A percentile compares a stretch with the other conserved stretches of the same genome.
Evolutionary conservation across 2,797 vertebrate species (phyloP).

Genomic region (Pogoniulus pusillus): DNA sequence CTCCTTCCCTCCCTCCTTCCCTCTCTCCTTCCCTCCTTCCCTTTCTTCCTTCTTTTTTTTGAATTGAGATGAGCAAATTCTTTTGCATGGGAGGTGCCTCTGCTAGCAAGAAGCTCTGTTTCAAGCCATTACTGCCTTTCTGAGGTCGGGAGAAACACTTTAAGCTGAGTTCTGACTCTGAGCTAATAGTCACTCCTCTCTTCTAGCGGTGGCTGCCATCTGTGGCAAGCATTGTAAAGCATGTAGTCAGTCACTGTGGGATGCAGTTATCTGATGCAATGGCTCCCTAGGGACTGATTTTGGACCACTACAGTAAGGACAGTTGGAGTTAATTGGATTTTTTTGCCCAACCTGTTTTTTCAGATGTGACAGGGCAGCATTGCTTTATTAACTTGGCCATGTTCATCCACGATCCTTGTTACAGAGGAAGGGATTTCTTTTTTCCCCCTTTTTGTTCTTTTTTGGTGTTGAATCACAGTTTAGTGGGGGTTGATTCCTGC

Average conservation of each 20-base stretch:
- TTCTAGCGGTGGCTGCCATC: conserved; percentile 27
- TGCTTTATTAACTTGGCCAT: conserved; percentile 1
- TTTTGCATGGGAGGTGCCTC: conserved; percentile 17
- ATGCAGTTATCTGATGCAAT: conserved; percentile 37
- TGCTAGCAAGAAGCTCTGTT: neutral
- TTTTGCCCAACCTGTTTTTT: neutral
- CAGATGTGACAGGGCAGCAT: conserved; percentile 44
- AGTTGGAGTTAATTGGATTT: conserved; percentile 55
- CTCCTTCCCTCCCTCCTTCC: too few relatives aligned
- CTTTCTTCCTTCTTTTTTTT: neutral
- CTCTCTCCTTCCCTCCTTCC: neutral
- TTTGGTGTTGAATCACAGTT: conserved; percentile 6
- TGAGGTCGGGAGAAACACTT: neutral
- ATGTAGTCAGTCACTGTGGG: neutral
- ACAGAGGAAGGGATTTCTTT: neutral
- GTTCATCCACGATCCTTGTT: neutral
- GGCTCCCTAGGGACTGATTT: conserved; percentile 59
- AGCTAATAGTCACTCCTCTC: conserved; percentile 30
- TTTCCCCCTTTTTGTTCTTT: neutral
- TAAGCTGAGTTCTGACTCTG: neutral
- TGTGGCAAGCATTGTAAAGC: conserved; percentile 8
- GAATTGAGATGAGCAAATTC: neutral
- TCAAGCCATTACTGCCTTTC: neutral
- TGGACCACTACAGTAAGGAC: conserved; percentile 33
- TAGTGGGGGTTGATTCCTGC: conserved; percentile 40